These are phyloP conservation scores for Melieria omissa DNA, from an alignment of 2,888 invertebrate genomes.

Conservation along the genomic window DNA sequence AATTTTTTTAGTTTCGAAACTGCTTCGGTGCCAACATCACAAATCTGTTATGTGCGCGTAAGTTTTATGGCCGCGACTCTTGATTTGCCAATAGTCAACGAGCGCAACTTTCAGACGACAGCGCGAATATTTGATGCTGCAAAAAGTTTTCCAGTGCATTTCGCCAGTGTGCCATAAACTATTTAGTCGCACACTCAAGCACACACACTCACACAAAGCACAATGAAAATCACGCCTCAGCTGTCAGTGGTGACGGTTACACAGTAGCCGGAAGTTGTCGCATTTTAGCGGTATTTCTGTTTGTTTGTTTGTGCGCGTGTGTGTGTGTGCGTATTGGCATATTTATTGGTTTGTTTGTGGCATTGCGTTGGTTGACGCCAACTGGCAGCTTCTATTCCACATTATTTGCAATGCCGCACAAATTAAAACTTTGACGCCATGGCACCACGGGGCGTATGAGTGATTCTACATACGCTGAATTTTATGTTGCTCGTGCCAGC, in stretches of 20 bases:
- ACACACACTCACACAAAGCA: background rate
- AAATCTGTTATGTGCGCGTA: background rate
- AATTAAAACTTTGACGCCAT: background rate
- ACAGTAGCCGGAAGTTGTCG: background rate
- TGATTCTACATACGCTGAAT: background rate
- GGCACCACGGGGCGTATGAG: background rate
- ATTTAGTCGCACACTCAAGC: background rate
- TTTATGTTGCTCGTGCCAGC: background rate
- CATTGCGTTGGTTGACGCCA: slow-evolving; percentile 8
- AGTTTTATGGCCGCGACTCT: background rate
- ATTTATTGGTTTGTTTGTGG: background rate
- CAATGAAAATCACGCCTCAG: background rate
- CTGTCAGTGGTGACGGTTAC: background rate
- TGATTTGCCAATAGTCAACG: background rate
- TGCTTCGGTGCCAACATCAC: background rate
- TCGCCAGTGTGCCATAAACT: slow-evolving; percentile 6
- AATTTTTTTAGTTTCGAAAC: background rate
- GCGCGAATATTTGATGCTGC: background rate
- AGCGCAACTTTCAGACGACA: background rate
- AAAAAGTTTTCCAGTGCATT: background rate
- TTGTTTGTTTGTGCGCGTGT: slow-evolving; percentile 4
- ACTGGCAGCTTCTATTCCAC: background rate
- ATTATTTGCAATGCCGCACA: background rate
- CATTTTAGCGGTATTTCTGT: background rate
- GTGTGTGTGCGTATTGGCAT: slow-evolving; percentile 1